Evolutionary conservation across 1,140 invertebrate genomes (phyloP).

Genomic region (Galendromus occidentalis): DNA sequence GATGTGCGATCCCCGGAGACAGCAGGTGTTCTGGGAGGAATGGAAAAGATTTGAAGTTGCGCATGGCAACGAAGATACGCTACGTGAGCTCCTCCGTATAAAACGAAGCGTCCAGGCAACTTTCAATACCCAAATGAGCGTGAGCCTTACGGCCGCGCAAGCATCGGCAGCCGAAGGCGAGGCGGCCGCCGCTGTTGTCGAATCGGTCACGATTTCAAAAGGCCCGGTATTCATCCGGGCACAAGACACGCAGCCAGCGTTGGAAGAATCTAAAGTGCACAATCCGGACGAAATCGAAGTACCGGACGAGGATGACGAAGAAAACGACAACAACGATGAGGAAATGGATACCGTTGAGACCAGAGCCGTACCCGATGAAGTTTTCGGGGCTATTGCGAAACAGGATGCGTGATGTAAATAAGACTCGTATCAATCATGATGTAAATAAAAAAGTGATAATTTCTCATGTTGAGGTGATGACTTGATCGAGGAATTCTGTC

Average conservation of each 20-base stretch:
- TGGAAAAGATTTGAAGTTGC: constrained; percentile 99
- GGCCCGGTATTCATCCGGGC: neutral
- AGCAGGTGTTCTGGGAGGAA: constrained; percentile 83
- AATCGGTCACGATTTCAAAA: neutral
- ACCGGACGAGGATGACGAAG: neutral
- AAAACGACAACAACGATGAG: neutral
- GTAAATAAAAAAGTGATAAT: too few species aligned
- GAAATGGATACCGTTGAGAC: neutral
- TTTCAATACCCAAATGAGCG: constrained; percentile 53
- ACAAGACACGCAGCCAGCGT: neutral
- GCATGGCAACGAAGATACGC: constrained; percentile 99
- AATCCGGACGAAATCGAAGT: constrained; percentile 7
- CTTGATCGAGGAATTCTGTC: too few species aligned
- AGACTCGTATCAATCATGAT: too few species aligned
- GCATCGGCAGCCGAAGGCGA: neutral
- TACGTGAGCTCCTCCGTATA: constrained; percentile 94
- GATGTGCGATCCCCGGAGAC: constrained; percentile 93
- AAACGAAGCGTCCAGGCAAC: constrained; percentile 91
- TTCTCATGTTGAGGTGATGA: too few species aligned
- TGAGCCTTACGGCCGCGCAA: neutral
- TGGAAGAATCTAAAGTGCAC: neutral
- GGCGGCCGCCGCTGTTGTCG: neutral
- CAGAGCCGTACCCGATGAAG: neutral
- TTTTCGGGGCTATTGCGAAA: neutral
- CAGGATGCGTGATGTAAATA: too few species aligned